Percentiles rank a stretch among this genome's conserved stretches.
These are phyloP conservation scores for Metopolophium dirhodum DNA, from an alignment of 1,140 invertebrate species.

Conservation along the genomic window DNA sequence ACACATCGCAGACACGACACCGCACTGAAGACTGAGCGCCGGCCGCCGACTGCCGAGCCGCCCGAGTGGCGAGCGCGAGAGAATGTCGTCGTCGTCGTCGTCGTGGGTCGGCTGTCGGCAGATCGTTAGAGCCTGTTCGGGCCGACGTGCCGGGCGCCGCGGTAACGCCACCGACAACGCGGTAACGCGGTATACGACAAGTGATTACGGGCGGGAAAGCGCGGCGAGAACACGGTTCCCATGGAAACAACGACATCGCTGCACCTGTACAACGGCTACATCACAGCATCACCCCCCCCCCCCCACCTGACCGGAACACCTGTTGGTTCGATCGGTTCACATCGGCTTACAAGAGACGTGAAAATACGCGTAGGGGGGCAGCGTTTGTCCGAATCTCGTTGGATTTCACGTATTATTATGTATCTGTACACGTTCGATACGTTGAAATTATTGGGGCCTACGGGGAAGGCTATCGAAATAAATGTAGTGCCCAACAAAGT, in stretches of 20 bases:
- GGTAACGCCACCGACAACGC: neutral
- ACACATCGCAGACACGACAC: neutral
- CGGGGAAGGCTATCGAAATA: no score
- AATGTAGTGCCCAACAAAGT: no score
- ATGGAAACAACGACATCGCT: neutral
- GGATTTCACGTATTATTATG: no score
- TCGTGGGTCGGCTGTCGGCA: neutral
- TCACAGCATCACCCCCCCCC: neutral
- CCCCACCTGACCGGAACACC: no score
- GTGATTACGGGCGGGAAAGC: neutral
- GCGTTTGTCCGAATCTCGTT: neutral
- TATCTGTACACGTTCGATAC: no score
- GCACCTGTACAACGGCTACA: neutral
- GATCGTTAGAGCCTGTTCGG: neutral
- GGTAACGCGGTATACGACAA: neutral
- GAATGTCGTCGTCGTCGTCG: neutral
- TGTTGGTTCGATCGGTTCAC: no score
- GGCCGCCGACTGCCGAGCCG: no score
- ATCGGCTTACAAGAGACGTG: no score
- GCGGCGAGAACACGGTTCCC: slow-evolving; percentile 17
- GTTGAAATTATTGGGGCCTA: no score
- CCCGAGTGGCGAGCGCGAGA: neutral
- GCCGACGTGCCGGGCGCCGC: neutral
- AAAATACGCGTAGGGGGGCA: no score
- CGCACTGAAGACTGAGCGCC: neutral